Evolutionary conservation across 2,888 invertebrate genomes (phyloP), one percentile per base, ranked within the genome.

Genomic region (Drymonia ruficornis): DNA sequence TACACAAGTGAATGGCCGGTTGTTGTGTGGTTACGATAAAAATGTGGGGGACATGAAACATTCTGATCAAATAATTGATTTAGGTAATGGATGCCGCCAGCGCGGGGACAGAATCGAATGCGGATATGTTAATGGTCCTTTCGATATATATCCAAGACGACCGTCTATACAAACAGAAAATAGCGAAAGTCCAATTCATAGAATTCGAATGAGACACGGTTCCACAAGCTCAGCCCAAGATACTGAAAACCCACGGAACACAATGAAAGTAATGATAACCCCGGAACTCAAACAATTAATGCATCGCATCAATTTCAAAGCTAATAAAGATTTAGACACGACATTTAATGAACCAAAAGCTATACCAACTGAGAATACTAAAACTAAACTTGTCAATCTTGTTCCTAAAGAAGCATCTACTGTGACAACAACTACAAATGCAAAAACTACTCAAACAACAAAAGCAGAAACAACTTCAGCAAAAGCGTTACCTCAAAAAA

Each of bases 21-120:
- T 86, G 42, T 65, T 89, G 7, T 91, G 90, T 70, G 91, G 90
- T 3, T 91, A 89, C 58, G 74, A 89, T 15, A 86, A 81, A 71
- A 87, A 89, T 61, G 65, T 61, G 43, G 84, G 79, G 5, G 52
- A 70, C 6, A 34, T 64, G 9, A 64, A 69, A 53, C 59, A 63
- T 19, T 56, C 66, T 4, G 60, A 74, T 4, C 58, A 66, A 46
- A 43, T 70, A 12, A 53, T 73, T 18, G 71, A 85, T 44, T 42
- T 84, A 4, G 80, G 78, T 6, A 79, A 84, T 49, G 85, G 81
- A 1, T 90, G 90, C 59, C 67, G 68, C 31, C 49, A 75, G 29
- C 80, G 82, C 12, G 80, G 77, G 13, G 79, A 83, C n/a, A 84
- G 90, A 67, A 63, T 90, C 49, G 89, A 90, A 76, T 90, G 90